Evolutionary conservation across 2,113 vertebrate genomes (phyloP).

Genomic region (Alethe diademata): DNA sequence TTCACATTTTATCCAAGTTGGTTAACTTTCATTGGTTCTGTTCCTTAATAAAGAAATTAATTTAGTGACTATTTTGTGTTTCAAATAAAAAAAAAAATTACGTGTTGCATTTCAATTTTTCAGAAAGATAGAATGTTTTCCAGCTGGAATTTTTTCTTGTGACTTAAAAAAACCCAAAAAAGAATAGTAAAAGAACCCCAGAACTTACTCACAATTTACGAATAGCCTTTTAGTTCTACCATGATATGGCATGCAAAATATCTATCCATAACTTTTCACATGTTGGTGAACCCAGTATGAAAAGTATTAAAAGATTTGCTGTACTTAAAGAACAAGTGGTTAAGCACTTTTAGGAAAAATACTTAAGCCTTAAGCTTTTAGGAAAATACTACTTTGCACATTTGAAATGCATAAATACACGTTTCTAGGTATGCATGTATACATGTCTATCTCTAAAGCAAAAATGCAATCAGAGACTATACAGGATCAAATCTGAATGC

Average conservation of each 20-base stretch:
- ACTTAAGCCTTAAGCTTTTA: not conserved
- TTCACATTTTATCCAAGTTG: not conserved
- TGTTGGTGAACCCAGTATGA: not conserved
- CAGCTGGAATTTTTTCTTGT: not conserved
- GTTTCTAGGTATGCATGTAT: not conserved
- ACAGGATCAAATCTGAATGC: not conserved
- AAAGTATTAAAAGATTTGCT: not conserved
- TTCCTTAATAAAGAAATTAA: not conserved
- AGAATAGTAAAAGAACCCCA: not conserved
- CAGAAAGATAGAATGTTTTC: not conserved
- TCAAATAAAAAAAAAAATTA: not conserved
- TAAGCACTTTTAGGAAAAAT: not conserved
- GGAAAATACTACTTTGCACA: not conserved
- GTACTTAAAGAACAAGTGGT: not conserved
- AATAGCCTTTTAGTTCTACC: not conserved
- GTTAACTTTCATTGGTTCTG: not conserved
- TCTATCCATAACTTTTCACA: not conserved
- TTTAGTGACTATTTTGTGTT: not conserved
- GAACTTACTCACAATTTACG: not conserved
- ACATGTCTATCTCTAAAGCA: not conserved
- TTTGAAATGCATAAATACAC: not conserved
- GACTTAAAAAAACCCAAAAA: not conserved
- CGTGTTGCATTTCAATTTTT: not conserved
- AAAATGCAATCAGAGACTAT: not conserved
- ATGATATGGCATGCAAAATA: not conserved